These are phyloP conservation scores for Clivina fossor DNA, from an alignment of 2,888 invertebrate genomes.

Conservation along the genomic window DNA sequence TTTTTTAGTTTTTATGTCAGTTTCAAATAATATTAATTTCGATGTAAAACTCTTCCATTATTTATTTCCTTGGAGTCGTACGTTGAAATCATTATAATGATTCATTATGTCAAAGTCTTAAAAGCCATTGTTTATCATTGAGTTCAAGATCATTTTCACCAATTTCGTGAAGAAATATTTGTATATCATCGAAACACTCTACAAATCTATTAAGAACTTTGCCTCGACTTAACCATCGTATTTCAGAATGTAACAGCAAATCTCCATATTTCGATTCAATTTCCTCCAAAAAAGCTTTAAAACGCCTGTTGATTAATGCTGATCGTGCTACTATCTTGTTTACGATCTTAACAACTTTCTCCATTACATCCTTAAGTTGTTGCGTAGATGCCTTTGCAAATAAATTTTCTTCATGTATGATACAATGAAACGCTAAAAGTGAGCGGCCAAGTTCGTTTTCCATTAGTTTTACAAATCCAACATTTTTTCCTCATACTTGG, in stretches of 20 bases:
- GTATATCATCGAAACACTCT: too few species aligned
- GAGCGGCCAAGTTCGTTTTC: conserved; percentile 40
- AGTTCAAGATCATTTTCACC: too few species aligned
- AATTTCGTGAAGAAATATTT: too few species aligned
- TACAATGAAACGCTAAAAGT: conserved; percentile 42
- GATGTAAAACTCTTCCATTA: conserved; percentile 39
- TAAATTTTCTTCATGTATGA: conserved; percentile 42
- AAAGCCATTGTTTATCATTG: too few species aligned
- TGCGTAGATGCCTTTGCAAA: too few species aligned
- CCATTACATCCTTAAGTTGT: too few species aligned
- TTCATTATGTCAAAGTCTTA: conserved; percentile 37
- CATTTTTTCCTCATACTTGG: conserved; percentile 40
- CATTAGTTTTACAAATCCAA: conserved; percentile 40
- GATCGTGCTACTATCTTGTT: conserved; percentile 40
- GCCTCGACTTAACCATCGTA: conserved; percentile 26
- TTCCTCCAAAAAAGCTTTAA: conserved; percentile 41
- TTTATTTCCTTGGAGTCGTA: conserved; percentile 9
- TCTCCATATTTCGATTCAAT: conserved; percentile 41
- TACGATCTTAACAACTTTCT: too few species aligned
- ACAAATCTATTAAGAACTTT: too few species aligned
- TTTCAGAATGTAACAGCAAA: conserved; percentile 33
- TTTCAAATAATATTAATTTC: conserved; percentile 38
- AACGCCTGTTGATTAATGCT: conserved; percentile 40
- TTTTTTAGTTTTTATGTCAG: conserved; percentile 39
- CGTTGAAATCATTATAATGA: too few species aligned